Conservation (phyloP, 2,888 invertebrate genomes). For the Pherbina coryleti region DNA sequence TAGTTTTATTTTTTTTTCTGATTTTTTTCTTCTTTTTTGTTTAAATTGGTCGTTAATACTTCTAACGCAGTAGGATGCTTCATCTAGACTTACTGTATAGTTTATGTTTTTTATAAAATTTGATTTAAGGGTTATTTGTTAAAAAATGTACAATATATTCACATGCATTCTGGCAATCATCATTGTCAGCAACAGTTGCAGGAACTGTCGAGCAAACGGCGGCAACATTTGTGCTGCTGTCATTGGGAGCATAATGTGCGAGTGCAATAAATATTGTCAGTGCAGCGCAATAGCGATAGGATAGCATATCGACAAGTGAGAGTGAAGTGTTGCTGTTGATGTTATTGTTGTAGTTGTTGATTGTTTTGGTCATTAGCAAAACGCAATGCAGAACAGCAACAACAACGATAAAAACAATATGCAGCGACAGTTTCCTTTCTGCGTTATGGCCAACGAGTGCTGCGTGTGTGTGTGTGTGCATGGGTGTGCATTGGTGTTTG, state of each 20-base stretch:
- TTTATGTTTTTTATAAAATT: neutral
- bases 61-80: neutral
- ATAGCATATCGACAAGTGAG: neutral
- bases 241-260: neutral
- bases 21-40: neutral
- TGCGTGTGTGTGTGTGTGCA: neutral
- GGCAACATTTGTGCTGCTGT: neutral
- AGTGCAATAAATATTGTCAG: conserved; percentile 17
- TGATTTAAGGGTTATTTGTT: neutral
- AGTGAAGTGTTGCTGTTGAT: neutral
- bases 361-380: conserved; percentile 15
- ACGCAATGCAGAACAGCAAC: neutral
- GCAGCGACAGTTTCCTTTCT: neutral
- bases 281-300: neutral
- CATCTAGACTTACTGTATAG: too few relatives aligned
- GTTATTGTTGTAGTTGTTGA: conserved; percentile 10
- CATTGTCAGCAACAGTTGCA: conserved; percentile 9
- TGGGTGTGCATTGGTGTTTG: neutral
- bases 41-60: conserved; percentile 6
- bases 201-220: neutral
- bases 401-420: neutral
- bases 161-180: conserved; percentile 8
- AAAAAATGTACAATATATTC: conserved; percentile 29
- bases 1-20: neutral
- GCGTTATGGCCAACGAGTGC: too few relatives aligned